Base-by-base conservation (phyloP, 2,113 vertebrate species). In the Sphaerodactylus townsendi region DNA sequence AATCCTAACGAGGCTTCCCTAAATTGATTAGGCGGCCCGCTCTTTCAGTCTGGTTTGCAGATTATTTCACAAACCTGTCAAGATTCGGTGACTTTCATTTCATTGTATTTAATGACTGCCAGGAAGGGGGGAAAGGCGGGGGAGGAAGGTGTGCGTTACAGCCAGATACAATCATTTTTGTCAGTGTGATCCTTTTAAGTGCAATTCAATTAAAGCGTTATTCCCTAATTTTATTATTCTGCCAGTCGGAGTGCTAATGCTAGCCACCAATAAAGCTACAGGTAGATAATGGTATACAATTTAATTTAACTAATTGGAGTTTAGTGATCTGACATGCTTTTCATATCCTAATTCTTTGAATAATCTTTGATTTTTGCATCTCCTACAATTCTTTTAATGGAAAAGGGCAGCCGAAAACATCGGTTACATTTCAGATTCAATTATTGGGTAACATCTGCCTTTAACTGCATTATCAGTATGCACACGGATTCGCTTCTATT, bases 251-350 rank as follows among this genome's bases (percentile, higher is more conserved):
- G 91, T 95, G 96, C 96, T 97, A 97, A 97, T 95, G 96, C 96
- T 95, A 94, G 89, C 94, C 95, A 96, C 96, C 94, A 93, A 95
- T 96, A 96, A 95, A 97, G 96, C 96, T 95, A 96, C 96, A 94
- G 95, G 95, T 92, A 95, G 97, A 96, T 97, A 98, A 98, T 97
- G 95, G 97, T 97, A 97, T 93, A 96, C 97, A 97, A 98, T 99
- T 98, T 97, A 97, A 99, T 99, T 98, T 98, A 95, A 97, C 97
- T 99, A 98, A 99, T 98, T 98, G 97, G 97, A 96, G 96, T 96
- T 97, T 97, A 96, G 96, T 96, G 96, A 96, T 97, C 96, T 97
- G 97, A 98, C 96, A 92, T 96, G 96, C 96, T 98, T 98, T 98
- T 98, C 97, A 97, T 97, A 97, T 97, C 97, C 96, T 97, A 97